Base-by-base conservation (phyloP, 1,140 invertebrate species). In the Drosophila repleta region DNA sequence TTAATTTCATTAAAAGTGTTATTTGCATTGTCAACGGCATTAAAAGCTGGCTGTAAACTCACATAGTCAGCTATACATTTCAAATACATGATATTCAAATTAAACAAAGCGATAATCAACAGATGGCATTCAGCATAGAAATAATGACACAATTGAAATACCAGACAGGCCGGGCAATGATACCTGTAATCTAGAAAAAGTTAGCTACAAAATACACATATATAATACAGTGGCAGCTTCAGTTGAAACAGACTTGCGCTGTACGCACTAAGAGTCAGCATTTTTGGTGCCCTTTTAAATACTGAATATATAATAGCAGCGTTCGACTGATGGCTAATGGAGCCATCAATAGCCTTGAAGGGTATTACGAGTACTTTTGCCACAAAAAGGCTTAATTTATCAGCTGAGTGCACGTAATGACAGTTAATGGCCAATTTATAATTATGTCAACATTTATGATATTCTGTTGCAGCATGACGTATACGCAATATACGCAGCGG, bases 1-100 rank as follows among this genome's bases (percentile, higher is more conserved):
- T 74, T 81, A 85, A 78, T 85, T 85, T 77, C 74, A 81, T 85
- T 87, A 84, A 62, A 55, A 70, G 37, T 32, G 32, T 57, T 60
- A 79, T 80, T 85, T 58, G 21, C 51, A 53, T 45, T 64, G 68
- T 74, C 52, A 48, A 62, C 74, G 41, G 51, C 65, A 80, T 74
- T 60, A 41, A 79, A 80, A 48, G 65, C 65, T 66, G 48, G 79
- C 68, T 57, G 51, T 0, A 66, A 48, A 55, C 15, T 63, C 20
- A n/a, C n/a, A n/a, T n/a, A 24, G 24, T 24, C 24, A 29, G 29
- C 17, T 21, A 43, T 46, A 13, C n/a, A 74, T 57, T 43, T 21
- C 15, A 48, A 65, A 18, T 35, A 10, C 48, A 56, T 10, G 17
- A 21, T 49, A 49, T 56, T 26, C 20, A 21, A 55, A 49, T 49